phyloP scores from a whole-genome alignment of 1,140 invertebrate genomes.

The Phocides pigmalion region DNA sequence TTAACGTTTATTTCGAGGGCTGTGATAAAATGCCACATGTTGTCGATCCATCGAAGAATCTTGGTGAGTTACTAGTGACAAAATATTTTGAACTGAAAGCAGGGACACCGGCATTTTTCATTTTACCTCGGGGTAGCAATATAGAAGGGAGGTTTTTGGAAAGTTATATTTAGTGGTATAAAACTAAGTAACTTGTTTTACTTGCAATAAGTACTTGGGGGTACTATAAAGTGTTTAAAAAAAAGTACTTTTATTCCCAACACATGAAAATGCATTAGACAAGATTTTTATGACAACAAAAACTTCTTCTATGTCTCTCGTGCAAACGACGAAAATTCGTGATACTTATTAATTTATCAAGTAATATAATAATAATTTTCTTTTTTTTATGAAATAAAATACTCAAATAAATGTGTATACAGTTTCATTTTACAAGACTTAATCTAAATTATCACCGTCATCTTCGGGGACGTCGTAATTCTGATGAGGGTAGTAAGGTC shows the following conservation, averaged over 20 bases:
- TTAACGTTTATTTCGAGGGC: slow-evolving; percentile 93
- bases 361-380: too few species aligned
- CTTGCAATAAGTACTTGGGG: too few species aligned
- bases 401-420: neutral
- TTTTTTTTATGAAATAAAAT: too few species aligned
- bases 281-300: too few species aligned
- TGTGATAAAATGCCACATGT: slow-evolving; percentile 86
- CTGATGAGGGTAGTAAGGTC: slow-evolving; percentile 63
- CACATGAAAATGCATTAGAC: too few species aligned
- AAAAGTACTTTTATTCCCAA: too few species aligned
- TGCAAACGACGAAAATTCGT: too few species aligned
- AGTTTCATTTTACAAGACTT: slow-evolving; percentile 31
- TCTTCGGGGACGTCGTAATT: slow-evolving; percentile 59
- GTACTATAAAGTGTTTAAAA: too few species aligned
- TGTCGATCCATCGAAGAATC: slow-evolving; percentile 84
- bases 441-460: slow-evolving; percentile 41
- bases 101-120: slow-evolving; percentile 72
- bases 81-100: slow-evolving; percentile 84
- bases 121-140: slow-evolving; percentile 60
- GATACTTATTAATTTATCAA: too few species aligned
- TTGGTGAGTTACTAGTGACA: slow-evolving; percentile 86
- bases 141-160: slow-evolving; percentile 65
- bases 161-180: slow-evolving; percentile 52
- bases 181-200: slow-evolving; percentile 1
- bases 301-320: too few species aligned